These are phyloP conservation scores for Aleadryas rufinucha DNA, from an alignment of 2,113 vertebrate genomes.

Conservation along the genomic window DNA sequence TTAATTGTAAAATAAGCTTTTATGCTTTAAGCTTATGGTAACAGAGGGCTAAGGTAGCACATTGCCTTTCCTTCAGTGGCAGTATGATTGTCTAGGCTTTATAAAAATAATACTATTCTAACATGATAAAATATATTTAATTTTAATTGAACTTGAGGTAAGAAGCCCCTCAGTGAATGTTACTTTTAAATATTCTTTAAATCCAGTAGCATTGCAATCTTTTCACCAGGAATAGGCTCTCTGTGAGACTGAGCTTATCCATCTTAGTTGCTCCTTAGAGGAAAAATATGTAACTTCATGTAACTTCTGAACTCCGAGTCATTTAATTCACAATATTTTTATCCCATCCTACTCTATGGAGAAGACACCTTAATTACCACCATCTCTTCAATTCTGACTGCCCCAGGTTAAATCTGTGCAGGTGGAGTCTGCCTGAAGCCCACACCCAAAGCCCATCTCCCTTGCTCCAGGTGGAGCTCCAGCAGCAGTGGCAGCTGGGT, in stretches of 20 bases:
- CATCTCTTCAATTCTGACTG: neutral
- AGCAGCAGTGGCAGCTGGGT: neutral
- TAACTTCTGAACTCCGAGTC: neutral
- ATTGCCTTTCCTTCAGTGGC: neutral
- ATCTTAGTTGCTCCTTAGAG: neutral
- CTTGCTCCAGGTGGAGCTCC: neutral
- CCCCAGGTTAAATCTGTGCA: neutral
- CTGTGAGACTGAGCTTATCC: neutral
- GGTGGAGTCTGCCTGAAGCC: neutral
- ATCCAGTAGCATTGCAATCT: neutral
- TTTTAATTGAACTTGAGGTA: constrained; percentile 20
- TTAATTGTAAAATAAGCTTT: neutral
- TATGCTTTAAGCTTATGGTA: neutral
- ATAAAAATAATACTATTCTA: constrained; percentile 11
- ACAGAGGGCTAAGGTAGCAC: neutral
- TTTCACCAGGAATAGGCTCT: neutral
- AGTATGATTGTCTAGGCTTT: constrained; percentile 33
- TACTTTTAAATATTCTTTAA: neutral
- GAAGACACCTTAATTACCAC: neutral
- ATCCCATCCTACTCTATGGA: neutral
- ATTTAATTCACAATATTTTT: neutral
- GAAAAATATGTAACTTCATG: neutral
- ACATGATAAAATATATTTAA: neutral
- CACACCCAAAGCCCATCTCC: neutral
- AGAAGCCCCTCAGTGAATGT: neutral